phyloP scores from a whole-genome alignment of 2,888 invertebrate genomes.

The Drosophila conformis region DNA sequence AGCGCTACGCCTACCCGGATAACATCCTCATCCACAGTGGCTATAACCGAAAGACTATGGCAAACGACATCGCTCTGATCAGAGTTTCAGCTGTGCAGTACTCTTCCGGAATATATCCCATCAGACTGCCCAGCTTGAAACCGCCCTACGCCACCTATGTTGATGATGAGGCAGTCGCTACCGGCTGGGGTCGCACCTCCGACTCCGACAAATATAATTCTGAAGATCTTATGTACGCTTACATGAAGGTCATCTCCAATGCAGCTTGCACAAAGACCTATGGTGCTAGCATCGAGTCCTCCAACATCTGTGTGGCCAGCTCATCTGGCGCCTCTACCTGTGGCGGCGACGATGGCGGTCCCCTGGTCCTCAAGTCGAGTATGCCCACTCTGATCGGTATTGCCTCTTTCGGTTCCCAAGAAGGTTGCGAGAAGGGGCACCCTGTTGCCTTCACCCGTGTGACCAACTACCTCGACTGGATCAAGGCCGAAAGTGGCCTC shows the following conservation, averaged over 20 bases:
- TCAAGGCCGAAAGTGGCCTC: slow-evolving; percentile 61
- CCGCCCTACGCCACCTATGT: slow-evolving; percentile 58
- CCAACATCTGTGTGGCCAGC: slow-evolving; percentile 71
- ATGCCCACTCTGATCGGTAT: slow-evolving; percentile 65
- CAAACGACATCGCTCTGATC: slow-evolving; percentile 75
- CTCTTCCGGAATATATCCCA: slow-evolving; percentile 55
- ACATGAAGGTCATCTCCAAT: slow-evolving; percentile 66
- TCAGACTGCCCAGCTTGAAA: slow-evolving; percentile 57
- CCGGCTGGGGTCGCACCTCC: slow-evolving; percentile 80
- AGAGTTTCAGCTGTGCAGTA: slow-evolving; percentile 58
- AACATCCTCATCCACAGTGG: slow-evolving; percentile 57
- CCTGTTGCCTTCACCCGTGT: slow-evolving; percentile 76
- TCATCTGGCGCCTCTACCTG: slow-evolving; percentile 61
- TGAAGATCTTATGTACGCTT: slow-evolving; percentile 58
- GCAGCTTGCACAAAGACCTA: slow-evolving; percentile 57
- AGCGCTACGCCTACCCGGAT: slow-evolving; percentile 47
- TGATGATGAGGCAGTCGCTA: slow-evolving; percentile 64
- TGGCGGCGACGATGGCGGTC: slow-evolving; percentile 78
- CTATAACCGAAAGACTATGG: slow-evolving; percentile 62
- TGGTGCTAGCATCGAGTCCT: slow-evolving; percentile 37
- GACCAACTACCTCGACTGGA: slow-evolving; percentile 75
- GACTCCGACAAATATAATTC: slow-evolving; percentile 44
- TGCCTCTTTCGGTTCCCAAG: slow-evolving; percentile 72
- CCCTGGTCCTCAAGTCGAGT: slow-evolving; percentile 54
- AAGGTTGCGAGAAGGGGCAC: slow-evolving; percentile 68